These are phyloP conservation scores for Rattus norvegicus DNA, from an alignment of 2,113 vertebrate species.

Conservation along the genomic window DNA sequence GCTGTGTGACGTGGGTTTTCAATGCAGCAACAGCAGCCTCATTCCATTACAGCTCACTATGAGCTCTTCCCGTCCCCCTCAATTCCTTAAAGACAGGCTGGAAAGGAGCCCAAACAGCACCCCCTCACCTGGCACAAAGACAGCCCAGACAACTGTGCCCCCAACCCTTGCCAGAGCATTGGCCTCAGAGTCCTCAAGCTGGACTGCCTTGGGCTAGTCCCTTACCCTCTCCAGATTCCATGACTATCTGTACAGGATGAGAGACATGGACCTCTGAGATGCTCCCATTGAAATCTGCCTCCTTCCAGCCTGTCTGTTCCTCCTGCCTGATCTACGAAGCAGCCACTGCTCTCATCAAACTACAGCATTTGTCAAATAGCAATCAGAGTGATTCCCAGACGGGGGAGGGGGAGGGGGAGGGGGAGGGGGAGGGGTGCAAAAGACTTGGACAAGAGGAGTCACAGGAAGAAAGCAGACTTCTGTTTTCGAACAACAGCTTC, in stretches of 20 bases:
- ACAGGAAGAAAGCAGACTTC: constrained; percentile 34
- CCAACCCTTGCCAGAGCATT: neutral
- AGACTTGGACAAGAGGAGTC: neutral
- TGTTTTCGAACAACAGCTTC: neutral
- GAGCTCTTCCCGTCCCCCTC: constrained; percentile 30
- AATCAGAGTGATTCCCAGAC: neutral
- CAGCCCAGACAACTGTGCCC: neutral
- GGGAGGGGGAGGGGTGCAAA: neutral
- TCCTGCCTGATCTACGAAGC: neutral
- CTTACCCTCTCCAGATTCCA: neutral
- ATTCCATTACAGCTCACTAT: constrained; percentile 49
- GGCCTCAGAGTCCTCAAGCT: neutral
- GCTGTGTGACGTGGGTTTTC: constrained; percentile 65
- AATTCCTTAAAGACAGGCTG: constrained; percentile 39
- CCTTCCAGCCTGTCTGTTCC: neutral
- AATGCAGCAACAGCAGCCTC: constrained; percentile 69
- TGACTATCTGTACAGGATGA: neutral
- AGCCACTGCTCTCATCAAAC: neutral
- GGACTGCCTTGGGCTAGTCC: neutral
- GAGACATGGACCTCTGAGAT: neutral
- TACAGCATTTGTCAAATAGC: neutral
- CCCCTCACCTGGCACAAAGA: constrained; percentile 38
- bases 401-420: neutral
- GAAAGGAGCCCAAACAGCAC: constrained; percentile 52
- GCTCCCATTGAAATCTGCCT: neutral